phyloP scores from a whole-genome alignment of 2,113 vertebrate species.

The Thunnus maccoyii region DNA sequence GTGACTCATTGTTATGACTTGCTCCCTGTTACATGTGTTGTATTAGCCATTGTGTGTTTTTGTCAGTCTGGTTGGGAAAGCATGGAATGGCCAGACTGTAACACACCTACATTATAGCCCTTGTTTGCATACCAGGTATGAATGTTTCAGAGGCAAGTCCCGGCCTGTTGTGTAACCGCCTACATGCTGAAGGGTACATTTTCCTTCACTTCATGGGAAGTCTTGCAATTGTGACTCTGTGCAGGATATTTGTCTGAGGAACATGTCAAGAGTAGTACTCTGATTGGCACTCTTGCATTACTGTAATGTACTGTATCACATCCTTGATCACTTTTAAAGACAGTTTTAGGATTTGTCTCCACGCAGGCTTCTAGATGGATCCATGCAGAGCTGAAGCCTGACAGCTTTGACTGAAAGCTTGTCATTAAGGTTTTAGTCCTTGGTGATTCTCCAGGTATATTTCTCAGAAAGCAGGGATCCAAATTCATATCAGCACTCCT shows the following conservation, averaged over 20 bases:
- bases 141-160: slow-evolving; percentile 42
- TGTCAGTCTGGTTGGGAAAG: slow-evolving; percentile 39
- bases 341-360: background rate
- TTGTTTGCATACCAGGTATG: slow-evolving; percentile 66
- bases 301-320: background rate
- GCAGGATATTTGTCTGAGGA: background rate
- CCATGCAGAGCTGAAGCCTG: background rate
- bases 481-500: slow-evolving; percentile 9
- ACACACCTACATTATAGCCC: slow-evolving; percentile 30
- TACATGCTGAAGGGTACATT: slow-evolving; percentile 48
- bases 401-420: background rate
- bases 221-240: background rate
- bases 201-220: background rate
- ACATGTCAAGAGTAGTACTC: background rate
- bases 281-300: background rate
- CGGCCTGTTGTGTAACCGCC: slow-evolving; percentile 56
- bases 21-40: background rate
- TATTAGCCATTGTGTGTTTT: slow-evolving; percentile 16
- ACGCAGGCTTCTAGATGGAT: background rate
- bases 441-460: background rate
- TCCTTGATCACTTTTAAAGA: background rate
- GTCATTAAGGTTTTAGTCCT: background rate
- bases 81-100: slow-evolving; percentile 14
- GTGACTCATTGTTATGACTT: slow-evolving; percentile 12
- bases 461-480: slow-evolving; percentile 11